phyloP scores from a whole-genome alignment of 2,888 invertebrate species.

The Drosophila kanekoi region DNA sequence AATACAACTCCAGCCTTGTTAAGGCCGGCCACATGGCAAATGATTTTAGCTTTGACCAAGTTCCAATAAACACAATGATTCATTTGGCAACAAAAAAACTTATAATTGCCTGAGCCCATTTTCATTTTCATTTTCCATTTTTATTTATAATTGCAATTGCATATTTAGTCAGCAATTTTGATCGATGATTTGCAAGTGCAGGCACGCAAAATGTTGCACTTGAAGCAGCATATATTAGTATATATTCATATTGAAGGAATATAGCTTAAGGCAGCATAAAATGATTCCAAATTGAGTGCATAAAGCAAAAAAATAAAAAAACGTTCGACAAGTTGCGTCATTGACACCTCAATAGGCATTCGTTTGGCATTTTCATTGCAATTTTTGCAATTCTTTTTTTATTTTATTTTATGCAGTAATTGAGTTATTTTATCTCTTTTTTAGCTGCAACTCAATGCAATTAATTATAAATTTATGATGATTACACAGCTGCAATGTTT shows the following conservation, averaged over 20 bases:
- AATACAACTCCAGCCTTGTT: conserved; percentile 10
- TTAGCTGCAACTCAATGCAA: conserved; percentile 36
- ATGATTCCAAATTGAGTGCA: conserved; percentile 22
- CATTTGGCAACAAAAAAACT: conserved; percentile 3
- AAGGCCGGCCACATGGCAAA: conserved; percentile 23
- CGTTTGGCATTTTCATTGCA: conserved; percentile 42
- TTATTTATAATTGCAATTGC: conserved; percentile 28
- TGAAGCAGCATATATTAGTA: conserved; percentile 23
- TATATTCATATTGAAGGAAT: conserved; percentile 2
- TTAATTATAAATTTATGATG: conserved; percentile 45
- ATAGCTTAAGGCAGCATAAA: conserved; percentile 31
- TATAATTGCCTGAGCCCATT: conserved; percentile 31
- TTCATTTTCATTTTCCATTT: conserved; percentile 4
- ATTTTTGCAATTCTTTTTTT: conserved; percentile 22
- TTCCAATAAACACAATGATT: conserved; percentile 19
- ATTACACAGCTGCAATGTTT: conserved; percentile 27
- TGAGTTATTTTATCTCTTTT: conserved; percentile 52
- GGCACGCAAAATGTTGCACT: conserved; percentile 49
- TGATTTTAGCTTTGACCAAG: conserved; percentile 45
- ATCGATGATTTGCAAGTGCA: conserved; percentile 23
- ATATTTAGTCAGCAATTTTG: conserved; percentile 31
- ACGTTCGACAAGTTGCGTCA: conserved; percentile 30
- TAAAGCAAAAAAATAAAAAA: too few relatives aligned
- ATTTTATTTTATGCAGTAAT: conserved; percentile 40
- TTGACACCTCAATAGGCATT: conserved; percentile 43